Evolutionary conservation across 1,140 invertebrate species (phyloP).

Genomic region (Trichonephila clavipes): DNA sequence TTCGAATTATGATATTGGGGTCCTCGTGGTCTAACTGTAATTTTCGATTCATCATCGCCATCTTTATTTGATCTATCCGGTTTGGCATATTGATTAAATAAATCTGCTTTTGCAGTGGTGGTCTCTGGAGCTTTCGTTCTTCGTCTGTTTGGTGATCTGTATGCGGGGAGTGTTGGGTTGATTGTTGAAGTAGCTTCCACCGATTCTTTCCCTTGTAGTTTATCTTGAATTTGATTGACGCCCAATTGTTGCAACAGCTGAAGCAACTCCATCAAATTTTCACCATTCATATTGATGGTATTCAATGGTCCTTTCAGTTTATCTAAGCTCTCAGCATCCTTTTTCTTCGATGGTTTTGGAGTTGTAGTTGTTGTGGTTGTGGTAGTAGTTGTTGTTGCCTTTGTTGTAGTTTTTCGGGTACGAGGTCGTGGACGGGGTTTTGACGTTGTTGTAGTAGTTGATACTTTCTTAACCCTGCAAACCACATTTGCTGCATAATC

Average conservation of each 20-base stretch:
- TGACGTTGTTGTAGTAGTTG: slow-evolving; percentile 30
- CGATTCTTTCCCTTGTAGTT: slow-evolving; percentile 60
- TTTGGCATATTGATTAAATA: slow-evolving; percentile 73
- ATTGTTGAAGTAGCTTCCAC: slow-evolving; percentile 55
- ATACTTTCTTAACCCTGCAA: slow-evolving; percentile 82
- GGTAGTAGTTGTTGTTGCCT: slow-evolving; percentile 55
- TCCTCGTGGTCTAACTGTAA: slow-evolving; percentile 63
- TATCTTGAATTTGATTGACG: slow-evolving; percentile 71
- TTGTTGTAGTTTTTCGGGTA: slow-evolving; percentile 49
- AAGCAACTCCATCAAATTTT: slow-evolving; percentile 71
- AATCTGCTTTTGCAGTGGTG: background rate
- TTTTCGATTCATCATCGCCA: background rate
- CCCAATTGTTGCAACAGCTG: slow-evolving; percentile 72
- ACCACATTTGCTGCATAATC: slow-evolving; percentile 94
- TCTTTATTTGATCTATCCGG: slow-evolving; percentile 47
- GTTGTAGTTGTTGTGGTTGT: slow-evolving; percentile 52
- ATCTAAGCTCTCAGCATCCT: slow-evolving; percentile 28
- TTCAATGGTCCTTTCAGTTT: slow-evolving; percentile 29
- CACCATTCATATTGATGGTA: slow-evolving; percentile 13
- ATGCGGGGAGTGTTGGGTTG: slow-evolving; percentile 57
- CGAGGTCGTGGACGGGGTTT: slow-evolving; percentile 55
- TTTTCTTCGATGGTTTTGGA: slow-evolving; percentile 6
- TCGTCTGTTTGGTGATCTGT: slow-evolving; percentile 60
- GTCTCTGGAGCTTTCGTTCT: background rate
- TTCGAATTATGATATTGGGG: slow-evolving; percentile 62